Evolutionary conservation across 1,140 invertebrate species (phyloP).

Genomic region (Centruroides sculpturatus): DNA sequence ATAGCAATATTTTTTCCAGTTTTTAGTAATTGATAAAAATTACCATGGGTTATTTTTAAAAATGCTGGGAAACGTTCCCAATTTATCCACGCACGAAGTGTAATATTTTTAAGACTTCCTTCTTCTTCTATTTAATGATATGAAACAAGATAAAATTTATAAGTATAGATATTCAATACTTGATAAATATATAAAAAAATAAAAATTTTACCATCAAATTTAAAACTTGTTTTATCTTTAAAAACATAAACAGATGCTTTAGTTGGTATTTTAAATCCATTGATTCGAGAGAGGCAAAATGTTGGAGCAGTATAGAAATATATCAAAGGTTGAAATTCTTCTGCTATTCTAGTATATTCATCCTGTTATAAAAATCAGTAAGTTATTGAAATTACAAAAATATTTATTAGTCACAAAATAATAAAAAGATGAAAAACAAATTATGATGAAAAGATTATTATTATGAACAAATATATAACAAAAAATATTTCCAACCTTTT

Average conservation of each 20-base stretch:
- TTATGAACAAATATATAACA: too few species aligned
- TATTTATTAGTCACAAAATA: too few species aligned
- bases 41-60: constrained; percentile 61
- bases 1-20: constrained; percentile 72
- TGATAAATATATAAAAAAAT: too few species aligned
- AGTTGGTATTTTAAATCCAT: not conserved
- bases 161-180: too few species aligned
- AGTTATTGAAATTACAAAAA: too few species aligned
- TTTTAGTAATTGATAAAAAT: constrained; percentile 40
- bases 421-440: too few species aligned
- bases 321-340: constrained; percentile 59
- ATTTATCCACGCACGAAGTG: constrained; percentile 57
- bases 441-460: too few species aligned
- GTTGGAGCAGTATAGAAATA: constrained; percentile 53
- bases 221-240: constrained; percentile 55
- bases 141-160: too few species aligned
- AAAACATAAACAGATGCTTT: constrained; percentile 54
- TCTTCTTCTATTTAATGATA: too few species aligned
- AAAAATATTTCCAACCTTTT: too few species aligned
- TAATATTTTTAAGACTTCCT: too few species aligned
- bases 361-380: constrained; percentile 33
- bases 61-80: constrained; percentile 79
- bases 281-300: constrained; percentile 23
- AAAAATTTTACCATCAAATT: constrained; percentile 43
- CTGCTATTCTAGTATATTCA: constrained; percentile 53